Evolutionary conservation across 1,140 invertebrate genomes (phyloP).

Genomic region (Heliconius eleuchia): DNA sequence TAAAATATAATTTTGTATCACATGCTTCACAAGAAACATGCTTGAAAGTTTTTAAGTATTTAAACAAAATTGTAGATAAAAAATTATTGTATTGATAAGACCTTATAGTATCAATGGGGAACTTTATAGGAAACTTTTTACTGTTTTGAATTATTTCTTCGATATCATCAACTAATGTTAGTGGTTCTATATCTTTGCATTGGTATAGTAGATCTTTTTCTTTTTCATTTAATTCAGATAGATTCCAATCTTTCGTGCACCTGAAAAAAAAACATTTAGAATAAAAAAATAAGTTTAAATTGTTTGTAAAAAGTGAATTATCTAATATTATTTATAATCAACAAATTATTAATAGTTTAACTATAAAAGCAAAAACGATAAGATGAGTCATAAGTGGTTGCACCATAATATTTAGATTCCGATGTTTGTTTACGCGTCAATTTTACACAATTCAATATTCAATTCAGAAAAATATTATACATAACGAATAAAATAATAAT

Average conservation of each 20-base stretch:
- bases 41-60: not conserved
- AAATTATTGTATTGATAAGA: not conserved
- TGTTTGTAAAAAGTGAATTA: too few species aligned
- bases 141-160: slow-evolving; percentile 67
- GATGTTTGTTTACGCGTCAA: not conserved
- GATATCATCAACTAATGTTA: slow-evolving; percentile 49
- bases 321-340: too few species aligned
- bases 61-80: not conserved
- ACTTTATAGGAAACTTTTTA: slow-evolving; percentile 64
- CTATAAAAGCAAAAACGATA: too few species aligned
- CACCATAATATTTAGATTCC: not conserved
- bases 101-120: slow-evolving; percentile 66
- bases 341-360: too few species aligned
- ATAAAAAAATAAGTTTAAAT: too few species aligned
- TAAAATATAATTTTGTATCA: not conserved
- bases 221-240: slow-evolving; percentile 65
- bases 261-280: slow-evolving; percentile 40
- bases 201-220: slow-evolving; percentile 62
- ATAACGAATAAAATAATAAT: not conserved
- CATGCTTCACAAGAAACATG: not conserved
- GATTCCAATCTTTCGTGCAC: slow-evolving; percentile 70
- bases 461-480: not conserved
- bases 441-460: not conserved
- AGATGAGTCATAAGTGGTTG: not conserved
- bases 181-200: slow-evolving; percentile 49